These are phyloP conservation scores for Taphrorychus bicolor DNA, from an alignment of 2,888 invertebrate species.

Conservation along the genomic window DNA sequence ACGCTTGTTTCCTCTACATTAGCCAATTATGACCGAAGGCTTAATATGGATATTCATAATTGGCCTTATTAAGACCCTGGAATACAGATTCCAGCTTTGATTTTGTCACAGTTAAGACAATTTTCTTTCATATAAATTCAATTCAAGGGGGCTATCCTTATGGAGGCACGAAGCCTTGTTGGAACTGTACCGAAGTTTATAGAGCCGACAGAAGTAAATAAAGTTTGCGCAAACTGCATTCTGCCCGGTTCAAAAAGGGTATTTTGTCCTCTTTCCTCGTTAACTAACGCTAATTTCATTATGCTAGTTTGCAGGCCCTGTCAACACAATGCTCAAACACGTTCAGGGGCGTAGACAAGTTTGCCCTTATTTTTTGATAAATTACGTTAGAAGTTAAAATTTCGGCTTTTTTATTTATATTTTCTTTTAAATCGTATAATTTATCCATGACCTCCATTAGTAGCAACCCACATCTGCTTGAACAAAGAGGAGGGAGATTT, in stretches of 20 bases:
- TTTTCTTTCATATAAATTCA: too few relatives aligned
- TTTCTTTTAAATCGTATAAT: too few relatives aligned
- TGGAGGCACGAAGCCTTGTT: too few relatives aligned
- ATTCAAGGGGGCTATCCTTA: too few relatives aligned
- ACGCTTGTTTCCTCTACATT: constrained; percentile 47
- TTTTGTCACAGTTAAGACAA: too few relatives aligned
- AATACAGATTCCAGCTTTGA: too few relatives aligned
- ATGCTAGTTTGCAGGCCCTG: neutral
- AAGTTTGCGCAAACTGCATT: neutral
- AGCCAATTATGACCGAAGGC: constrained; percentile 45
- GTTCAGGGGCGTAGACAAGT: neutral
- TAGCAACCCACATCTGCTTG: too few relatives aligned
- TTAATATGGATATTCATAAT: constrained; percentile 43
- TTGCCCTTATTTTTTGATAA: neutral
- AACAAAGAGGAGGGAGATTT: too few relatives aligned
- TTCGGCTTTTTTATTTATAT: too few relatives aligned
- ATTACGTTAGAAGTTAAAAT: too few relatives aligned
- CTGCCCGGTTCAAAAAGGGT: neutral
- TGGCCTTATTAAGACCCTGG: constrained; percentile 31
- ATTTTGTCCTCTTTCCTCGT: neutral
- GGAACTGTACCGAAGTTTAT: too few relatives aligned
- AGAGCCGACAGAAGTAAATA: neutral
- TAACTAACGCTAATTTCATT: neutral
- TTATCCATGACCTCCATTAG: too few relatives aligned
- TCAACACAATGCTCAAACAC: neutral